Percentiles rank a stretch among this genome's conserved stretches.
phyloP scores from a whole-genome alignment of 2,888 invertebrate genomes.

The Synergus japonicus region DNA sequence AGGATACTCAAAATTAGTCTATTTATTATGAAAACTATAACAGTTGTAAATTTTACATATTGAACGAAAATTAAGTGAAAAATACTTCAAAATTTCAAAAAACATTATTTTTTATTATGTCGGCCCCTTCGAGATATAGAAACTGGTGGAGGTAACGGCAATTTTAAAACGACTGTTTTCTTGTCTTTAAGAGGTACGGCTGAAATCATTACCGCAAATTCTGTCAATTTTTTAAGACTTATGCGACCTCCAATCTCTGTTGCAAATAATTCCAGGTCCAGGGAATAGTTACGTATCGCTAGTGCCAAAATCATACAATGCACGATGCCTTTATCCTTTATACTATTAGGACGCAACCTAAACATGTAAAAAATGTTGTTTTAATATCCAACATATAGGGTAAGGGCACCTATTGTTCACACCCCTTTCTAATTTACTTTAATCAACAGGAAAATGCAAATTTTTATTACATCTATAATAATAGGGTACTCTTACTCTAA shows the following conservation, averaged over 20 bases:
- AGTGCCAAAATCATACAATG: constrained; percentile 70
- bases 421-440: too few relatives aligned
- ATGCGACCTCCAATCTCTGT: constrained; percentile 60
- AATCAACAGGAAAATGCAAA: too few relatives aligned
- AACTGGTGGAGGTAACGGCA: constrained; percentile 67
- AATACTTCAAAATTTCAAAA: neutral
- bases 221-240: constrained; percentile 66
- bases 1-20: neutral
- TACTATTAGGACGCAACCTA: constrained; percentile 67
- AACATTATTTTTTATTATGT: constrained; percentile 56
- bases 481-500: neutral
- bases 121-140: constrained; percentile 41
- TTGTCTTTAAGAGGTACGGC: constrained; percentile 67
- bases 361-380: constrained; percentile 45
- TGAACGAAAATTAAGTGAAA: neutral
- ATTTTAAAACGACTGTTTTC: constrained; percentile 63
- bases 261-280: constrained; percentile 69
- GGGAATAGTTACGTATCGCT: constrained; percentile 63
- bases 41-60: neutral
- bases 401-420: too few relatives aligned
- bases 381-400: neutral
- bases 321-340: constrained; percentile 70
- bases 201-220: constrained; percentile 66
- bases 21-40: neutral
- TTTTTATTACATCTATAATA: too few relatives aligned